Evolutionary conservation across 2,888 invertebrate genomes (phyloP).

Genomic region (Archips crataeganus): DNA sequence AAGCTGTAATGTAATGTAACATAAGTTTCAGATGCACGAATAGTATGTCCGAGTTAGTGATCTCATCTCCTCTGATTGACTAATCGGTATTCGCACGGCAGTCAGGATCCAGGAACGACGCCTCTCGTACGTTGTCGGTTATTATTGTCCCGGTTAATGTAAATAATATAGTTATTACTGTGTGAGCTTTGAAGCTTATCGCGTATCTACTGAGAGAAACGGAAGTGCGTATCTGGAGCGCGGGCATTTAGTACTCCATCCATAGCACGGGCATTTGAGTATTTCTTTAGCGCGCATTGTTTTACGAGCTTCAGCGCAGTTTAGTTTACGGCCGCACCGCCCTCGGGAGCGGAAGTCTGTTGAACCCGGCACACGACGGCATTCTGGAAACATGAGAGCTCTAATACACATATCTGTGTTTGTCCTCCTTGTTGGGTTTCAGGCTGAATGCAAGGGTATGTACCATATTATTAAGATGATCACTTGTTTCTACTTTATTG

Average conservation of each 20-base stretch:
- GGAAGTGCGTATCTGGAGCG: slow-evolving; percentile 65
- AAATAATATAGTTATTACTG: slow-evolving; percentile 32
- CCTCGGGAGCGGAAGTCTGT: slow-evolving; percentile 53
- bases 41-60: slow-evolving; percentile 10
- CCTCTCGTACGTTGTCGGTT: slow-evolving; percentile 47
- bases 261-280: slow-evolving; percentile 54
- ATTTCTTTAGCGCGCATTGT: slow-evolving; percentile 59
- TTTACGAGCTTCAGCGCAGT: slow-evolving; percentile 59
- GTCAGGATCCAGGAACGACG: slow-evolving; percentile 46
- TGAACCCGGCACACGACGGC: slow-evolving; percentile 53
- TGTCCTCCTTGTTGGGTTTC: slow-evolving; percentile 49
- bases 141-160: slow-evolving; percentile 43
- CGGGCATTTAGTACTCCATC: slow-evolving; percentile 43
- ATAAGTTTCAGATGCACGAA: neutral
- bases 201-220: slow-evolving; percentile 58
- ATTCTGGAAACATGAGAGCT: slow-evolving; percentile 56
- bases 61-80: slow-evolving; percentile 10
- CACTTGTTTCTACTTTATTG: neutral
- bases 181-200: slow-evolving; percentile 73
- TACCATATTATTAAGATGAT: slow-evolving; percentile 10
- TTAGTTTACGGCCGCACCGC: slow-evolving; percentile 56
- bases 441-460: slow-evolving; percentile 56
- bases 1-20: neutral
- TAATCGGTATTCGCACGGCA: neutral
- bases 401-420: slow-evolving; percentile 51